Percentiles rank a stretch among this genome's conserved stretches.
Conservation (phyloP, 2,797 vertebrate species). For the Xenentodon cancila region DNA sequence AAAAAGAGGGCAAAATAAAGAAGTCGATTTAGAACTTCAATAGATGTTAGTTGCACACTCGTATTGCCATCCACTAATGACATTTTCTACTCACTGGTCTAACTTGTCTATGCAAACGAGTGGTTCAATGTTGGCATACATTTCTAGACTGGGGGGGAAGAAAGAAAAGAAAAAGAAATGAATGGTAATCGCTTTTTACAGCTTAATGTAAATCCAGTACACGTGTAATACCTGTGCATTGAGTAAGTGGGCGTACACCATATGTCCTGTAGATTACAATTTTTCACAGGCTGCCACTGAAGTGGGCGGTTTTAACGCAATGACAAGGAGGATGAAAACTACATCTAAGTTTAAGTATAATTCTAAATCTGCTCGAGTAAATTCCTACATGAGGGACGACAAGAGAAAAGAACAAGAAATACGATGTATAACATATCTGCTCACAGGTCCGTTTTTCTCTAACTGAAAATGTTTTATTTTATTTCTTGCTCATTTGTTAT, state of each 20-base stretch:
- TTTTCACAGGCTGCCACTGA: constrained; percentile 64
- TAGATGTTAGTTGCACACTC: not conserved
- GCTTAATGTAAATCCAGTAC: constrained; percentile 62
- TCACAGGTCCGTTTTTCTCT: not conserved
- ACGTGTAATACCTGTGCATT: constrained; percentile 62
- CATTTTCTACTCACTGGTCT: constrained; percentile 3
- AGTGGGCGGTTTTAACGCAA: constrained; percentile 57
- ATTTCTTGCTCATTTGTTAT: not conserved
- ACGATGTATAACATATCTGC: not conserved
- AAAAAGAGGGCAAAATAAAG: not conserved
- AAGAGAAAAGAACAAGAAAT: constrained; percentile 1
- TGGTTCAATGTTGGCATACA: constrained; percentile 15
- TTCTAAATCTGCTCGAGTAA: constrained; percentile 15
- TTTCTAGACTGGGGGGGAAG: constrained; percentile 19
- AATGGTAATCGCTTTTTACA: constrained; percentile 21
- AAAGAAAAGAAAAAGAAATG: not conserved
- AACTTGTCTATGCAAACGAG: constrained; percentile 10
- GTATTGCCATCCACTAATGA: not conserved
- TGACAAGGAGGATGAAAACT: constrained; percentile 53
- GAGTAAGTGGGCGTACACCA: constrained; percentile 52
- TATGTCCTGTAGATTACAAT: constrained; percentile 65
- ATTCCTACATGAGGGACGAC: constrained; percentile 15
- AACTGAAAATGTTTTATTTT: not conserved
- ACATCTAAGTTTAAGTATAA: constrained; percentile 22
- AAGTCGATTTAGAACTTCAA: no score